Percentiles rank a stretch among this genome's conserved stretches.
Conservation (phyloP, 2,888 invertebrate genomes). For the Carpatolechia fugitivella region DNA sequence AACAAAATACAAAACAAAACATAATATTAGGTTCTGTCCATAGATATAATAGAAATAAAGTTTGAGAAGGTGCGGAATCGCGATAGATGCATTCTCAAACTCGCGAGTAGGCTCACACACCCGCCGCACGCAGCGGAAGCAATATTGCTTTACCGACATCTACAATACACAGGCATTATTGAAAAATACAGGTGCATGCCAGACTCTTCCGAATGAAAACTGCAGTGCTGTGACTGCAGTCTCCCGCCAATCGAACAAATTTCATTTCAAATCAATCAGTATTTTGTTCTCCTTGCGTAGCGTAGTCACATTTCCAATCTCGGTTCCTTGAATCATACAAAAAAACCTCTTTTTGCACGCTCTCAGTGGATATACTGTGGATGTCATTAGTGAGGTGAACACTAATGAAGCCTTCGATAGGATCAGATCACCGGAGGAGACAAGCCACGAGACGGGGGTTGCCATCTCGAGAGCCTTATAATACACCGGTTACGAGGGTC, state of each 20-base stretch:
- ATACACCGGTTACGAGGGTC: conserved; percentile 11
- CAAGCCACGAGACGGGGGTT: conserved; percentile 13
- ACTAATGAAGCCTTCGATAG: conserved; percentile 68
- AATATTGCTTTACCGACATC: conserved; percentile 38
- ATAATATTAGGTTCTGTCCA: too few relatives aligned
- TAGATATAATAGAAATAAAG: not conserved
- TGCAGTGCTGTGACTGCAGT: too few relatives aligned
- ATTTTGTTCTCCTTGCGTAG: not conserved
- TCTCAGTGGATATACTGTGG: conserved; percentile 21
- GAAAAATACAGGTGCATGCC: not conserved
- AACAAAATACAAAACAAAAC: too few relatives aligned
- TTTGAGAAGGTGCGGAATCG: not conserved
- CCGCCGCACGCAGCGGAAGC: conserved; percentile 20
- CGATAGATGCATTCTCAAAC: conserved; percentile 7
- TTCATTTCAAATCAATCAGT: not conserved
- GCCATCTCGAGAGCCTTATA: conserved; percentile 8
- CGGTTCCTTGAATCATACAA: not conserved
- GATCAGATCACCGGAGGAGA: conserved; percentile 41
- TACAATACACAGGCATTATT: conserved; percentile 3
- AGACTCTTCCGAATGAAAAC: not conserved
- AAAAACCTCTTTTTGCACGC: not conserved
- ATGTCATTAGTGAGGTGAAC: conserved; percentile 66
- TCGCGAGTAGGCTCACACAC: conserved; percentile 8
- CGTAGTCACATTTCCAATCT: not conserved
- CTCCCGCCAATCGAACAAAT: not conserved